Evolutionary conservation across 2,113 vertebrate genomes (phyloP).

Genomic region (Ceratotherium simum): DNA sequence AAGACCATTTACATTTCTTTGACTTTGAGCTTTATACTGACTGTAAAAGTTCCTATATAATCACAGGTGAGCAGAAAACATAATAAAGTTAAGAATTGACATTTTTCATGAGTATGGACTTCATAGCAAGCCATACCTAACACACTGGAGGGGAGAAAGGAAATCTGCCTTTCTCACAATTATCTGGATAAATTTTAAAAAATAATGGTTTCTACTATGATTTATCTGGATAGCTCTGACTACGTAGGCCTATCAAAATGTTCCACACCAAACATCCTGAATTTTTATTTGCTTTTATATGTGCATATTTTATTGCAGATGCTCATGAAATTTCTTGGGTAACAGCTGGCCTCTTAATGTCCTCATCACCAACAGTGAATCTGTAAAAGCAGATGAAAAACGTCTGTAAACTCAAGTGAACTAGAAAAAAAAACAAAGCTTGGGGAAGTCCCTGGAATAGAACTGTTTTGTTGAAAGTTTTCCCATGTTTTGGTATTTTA

Average conservation of each 20-base stretch:
- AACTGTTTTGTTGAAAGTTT: slow-evolving; percentile 42
- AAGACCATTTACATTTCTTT: background rate
- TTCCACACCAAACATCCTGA: background rate
- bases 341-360: background rate
- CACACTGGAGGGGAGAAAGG: background rate
- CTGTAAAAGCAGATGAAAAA: slow-evolving; percentile 23
- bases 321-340: background rate
- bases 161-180: background rate
- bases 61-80: background rate
- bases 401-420: slow-evolving; percentile 19
- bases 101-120: background rate
- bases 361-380: background rate
- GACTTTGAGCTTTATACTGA: slow-evolving; percentile 3
- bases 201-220: background rate
- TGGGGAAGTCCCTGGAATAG: background rate
- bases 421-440: background rate
- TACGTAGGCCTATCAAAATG: background rate
- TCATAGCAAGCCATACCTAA: background rate
- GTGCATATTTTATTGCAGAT: background rate
- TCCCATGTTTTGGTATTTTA: slow-evolving; percentile 36
- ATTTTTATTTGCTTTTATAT: background rate
- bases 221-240: background rate
- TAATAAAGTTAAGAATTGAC: background rate
- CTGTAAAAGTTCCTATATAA: background rate
- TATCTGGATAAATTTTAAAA: background rate